Base-by-base conservation (phyloP, 2,797 vertebrate species). In the Anguilla marmorata region DNA sequence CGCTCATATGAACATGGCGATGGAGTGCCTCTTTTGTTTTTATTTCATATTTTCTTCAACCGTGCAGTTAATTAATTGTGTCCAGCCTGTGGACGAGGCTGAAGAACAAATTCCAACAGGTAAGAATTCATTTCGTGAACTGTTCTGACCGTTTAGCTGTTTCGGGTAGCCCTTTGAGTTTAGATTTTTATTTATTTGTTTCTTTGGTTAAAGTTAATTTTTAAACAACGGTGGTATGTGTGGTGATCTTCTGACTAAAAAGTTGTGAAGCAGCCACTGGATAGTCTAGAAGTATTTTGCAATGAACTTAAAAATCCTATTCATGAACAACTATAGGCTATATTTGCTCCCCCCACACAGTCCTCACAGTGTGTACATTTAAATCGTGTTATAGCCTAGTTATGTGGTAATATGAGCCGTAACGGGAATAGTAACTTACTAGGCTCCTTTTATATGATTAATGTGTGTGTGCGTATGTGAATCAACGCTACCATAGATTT, bases 21-120 rank as follows among this genome's bases (percentile, higher is more conserved):
- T 96, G 96, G 94, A 95, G 93, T 93, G 92, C 91, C 88, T 92
- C 88, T 92, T 85, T 79, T 90, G 87, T 16, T 76, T 95, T 87
- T 90, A 85, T 89, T 86, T 95, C 33, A 86, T 90, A 50, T 91
- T 94, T 87, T 94, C 87, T 9, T 94, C 89, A 90, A 94, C 92
- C 88, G 84, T 94, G 80, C 91, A 90, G 72, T 92, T 93, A 63
- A 90, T 89, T 66, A 4, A 87, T 41, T 90, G 85, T 45, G 50
- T 93, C 48, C 89, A 24, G 84, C 89, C 93, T 72, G 86, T 88
- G 87, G 93, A 93, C 56, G 54, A 72, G 6, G 90, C 92, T 58
- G 91, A 91, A 83, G 27, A 90, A 48, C 91, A 91, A 8, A 92
- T 95, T 89, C 93, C 94, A 41, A 90, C 92, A 94, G 96, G 96